A percentile compares a stretch with the other conserved stretches of the same genome.
Evolutionary conservation across 2,113 vertebrate species (phyloP).

Genomic region (Saguinus midas): DNA sequence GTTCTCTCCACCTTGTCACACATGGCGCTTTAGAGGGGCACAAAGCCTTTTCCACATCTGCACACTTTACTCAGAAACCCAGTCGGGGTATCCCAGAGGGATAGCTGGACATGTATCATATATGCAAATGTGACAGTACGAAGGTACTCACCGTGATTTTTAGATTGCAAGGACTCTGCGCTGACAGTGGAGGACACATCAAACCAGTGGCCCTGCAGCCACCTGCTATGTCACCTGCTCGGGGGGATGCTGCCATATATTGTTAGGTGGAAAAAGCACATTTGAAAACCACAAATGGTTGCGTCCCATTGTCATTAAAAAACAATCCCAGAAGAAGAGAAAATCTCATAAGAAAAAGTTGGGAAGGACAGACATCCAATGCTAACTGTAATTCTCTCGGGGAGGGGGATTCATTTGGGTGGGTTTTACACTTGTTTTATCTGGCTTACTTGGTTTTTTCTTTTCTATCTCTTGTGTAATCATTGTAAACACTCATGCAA

Average conservation of each 20-base stretch:
- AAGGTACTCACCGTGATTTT: fast-evolving
- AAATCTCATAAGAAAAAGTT: neutral
- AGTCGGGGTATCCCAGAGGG: too few relatives aligned
- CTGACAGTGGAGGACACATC: neutral
- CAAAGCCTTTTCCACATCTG: neutral
- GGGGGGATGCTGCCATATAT: fast-evolving
- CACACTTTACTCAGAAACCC: neutral
- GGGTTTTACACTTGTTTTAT: neutral
- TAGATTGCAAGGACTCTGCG: neutral
- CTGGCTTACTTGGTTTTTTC: neutral
- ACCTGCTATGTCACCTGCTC: fast-evolving
- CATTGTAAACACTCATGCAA: neutral
- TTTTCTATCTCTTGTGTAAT: neutral
- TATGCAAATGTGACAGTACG: fast-evolving
- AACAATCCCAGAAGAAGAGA: neutral
- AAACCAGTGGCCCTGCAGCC: fast-evolving
- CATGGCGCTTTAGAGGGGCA: fast-evolving
- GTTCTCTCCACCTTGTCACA: neutral
- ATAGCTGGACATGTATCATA: fast-evolving
- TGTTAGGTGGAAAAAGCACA: neutral
- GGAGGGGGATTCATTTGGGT: too few relatives aligned
- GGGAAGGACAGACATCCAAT: fast-evolving
- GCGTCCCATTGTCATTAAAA: neutral
- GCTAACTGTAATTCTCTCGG: neutral
- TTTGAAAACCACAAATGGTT: too few relatives aligned